Percentiles rank a stretch among this genome's conserved stretches.
Conservation (phyloP, 2,888 invertebrate genomes). For the Iselma pallidipennis region DNA sequence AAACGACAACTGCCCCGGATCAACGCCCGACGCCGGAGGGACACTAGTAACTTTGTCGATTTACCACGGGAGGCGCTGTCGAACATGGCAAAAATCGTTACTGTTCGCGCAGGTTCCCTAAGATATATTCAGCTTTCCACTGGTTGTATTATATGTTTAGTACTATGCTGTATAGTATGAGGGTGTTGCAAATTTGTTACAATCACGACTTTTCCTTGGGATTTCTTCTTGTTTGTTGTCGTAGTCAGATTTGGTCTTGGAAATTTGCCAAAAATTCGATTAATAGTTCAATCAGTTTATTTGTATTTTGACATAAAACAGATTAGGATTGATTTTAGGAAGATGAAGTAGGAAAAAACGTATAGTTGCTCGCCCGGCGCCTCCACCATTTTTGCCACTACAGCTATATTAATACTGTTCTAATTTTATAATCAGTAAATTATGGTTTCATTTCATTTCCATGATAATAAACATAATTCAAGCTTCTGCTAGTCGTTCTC, state of each 20-base stretch:
- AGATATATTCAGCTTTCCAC: slow-evolving; percentile 12
- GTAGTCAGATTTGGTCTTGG: not conserved
- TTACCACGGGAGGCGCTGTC: slow-evolving; percentile 45
- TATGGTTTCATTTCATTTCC: not conserved
- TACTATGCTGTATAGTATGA: not conserved
- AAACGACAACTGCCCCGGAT: slow-evolving; percentile 50
- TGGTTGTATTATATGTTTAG: not conserved
- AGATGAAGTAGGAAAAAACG: not conserved
- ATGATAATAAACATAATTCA: not conserved
- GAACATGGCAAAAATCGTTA: slow-evolving; percentile 53
- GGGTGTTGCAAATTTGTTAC: slow-evolving; percentile 27
- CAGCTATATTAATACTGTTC: too few relatives aligned
- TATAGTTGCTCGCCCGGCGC: not conserved
- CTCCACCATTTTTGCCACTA: not conserved
- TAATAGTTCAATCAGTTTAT: not conserved
- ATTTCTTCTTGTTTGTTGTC: not conserved
- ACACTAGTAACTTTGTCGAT: slow-evolving; percentile 48
- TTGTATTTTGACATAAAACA: not conserved
- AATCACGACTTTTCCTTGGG: slow-evolving; percentile 2
- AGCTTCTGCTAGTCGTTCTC: not conserved
- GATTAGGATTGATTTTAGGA: not conserved
- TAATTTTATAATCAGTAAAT: not conserved
- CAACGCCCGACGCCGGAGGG: slow-evolving; percentile 52
- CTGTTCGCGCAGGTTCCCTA: slow-evolving; percentile 51
- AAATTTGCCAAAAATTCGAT: not conserved